Percentiles rank a stretch among this genome's conserved stretches.
phyloP scores from a whole-genome alignment of 1,140 invertebrate species.

The Thalassaphorura encarpata region DNA sequence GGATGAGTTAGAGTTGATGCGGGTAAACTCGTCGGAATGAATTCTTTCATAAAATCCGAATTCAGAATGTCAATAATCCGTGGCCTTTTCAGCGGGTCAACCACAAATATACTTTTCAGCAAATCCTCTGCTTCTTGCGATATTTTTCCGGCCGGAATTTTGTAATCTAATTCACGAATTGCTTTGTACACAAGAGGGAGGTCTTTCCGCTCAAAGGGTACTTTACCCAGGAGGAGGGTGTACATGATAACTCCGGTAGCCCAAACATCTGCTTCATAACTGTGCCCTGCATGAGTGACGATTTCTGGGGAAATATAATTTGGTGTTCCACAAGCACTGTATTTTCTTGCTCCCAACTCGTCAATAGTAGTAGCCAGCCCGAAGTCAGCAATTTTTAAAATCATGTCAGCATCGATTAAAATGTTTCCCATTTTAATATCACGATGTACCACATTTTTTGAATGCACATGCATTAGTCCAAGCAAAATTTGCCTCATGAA shows the following conservation, averaged over 20 bases:
- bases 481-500: constrained; percentile 80
- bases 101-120: too few species aligned
- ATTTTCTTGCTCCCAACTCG: constrained; percentile 78
- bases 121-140: too few species aligned
- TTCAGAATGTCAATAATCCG: too few species aligned
- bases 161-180: too few species aligned
- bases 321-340: constrained; percentile 97
- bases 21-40: too few species aligned
- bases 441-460: constrained; percentile 81
- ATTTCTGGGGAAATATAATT: constrained; percentile 98
- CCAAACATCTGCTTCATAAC: constrained; percentile 93
- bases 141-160: too few species aligned
- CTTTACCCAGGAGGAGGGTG: constrained; percentile 80
- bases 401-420: constrained; percentile 70
- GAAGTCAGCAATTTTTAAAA: constrained; percentile 98
- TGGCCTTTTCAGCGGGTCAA: too few species aligned
- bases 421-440: constrained; percentile 91
- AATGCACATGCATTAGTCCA: constrained; percentile 83
- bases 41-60: too few species aligned
- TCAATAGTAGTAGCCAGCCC: constrained; percentile 83
- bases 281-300: constrained; percentile 77
- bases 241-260: constrained; percentile 91
- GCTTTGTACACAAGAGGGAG: too few species aligned
- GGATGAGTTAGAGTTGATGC: too few species aligned
- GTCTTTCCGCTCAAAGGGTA: constrained; percentile 95